Evolutionary conservation across 2,888 invertebrate species (phyloP).

Genomic region (Agonopterix subpropinquella): DNA sequence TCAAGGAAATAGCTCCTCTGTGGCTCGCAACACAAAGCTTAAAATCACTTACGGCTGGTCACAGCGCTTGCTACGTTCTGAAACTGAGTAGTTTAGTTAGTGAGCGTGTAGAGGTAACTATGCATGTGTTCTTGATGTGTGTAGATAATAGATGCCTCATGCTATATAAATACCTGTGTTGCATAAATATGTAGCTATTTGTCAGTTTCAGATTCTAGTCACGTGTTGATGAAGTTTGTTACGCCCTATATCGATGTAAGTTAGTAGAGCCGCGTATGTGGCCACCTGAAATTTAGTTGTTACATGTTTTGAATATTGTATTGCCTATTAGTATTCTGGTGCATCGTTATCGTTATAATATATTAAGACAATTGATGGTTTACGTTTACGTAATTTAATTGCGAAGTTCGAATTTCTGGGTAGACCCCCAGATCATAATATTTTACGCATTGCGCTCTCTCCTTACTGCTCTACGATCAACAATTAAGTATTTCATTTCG

Average conservation of each 20-base stretch:
- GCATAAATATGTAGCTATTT: slow-evolving; percentile 24
- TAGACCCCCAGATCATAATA: too few species aligned
- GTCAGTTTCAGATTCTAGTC: slow-evolving; percentile 37
- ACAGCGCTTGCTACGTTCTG: slow-evolving; percentile 26
- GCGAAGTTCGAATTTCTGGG: too few species aligned
- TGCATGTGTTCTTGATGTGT: slow-evolving; percentile 65
- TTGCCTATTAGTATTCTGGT: too few species aligned
- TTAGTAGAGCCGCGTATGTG: not conserved
- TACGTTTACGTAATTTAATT: too few species aligned
- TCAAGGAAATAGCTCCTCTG: slow-evolving; percentile 31
- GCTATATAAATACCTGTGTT: slow-evolving; percentile 22
- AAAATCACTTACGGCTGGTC: slow-evolving; percentile 15
- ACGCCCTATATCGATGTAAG: slow-evolving; percentile 18
- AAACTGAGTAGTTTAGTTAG: slow-evolving; percentile 29
- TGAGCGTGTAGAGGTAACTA: slow-evolving; percentile 57
- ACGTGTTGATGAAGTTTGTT: slow-evolving; percentile 34
- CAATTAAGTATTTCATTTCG: too few species aligned
- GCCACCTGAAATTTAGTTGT: too few species aligned
- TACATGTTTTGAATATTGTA: not conserved
- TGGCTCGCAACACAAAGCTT: slow-evolving; percentile 14
- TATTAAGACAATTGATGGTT: too few species aligned
- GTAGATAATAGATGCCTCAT: slow-evolving; percentile 47
- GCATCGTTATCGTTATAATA: too few species aligned
- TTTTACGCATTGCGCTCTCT: too few species aligned
- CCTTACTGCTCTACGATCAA: too few species aligned